A percentile compares a stretch with the other conserved stretches of the same genome.
phyloP scores from a whole-genome alignment of 1,140 invertebrate species.

The Plodia interpunctella region DNA sequence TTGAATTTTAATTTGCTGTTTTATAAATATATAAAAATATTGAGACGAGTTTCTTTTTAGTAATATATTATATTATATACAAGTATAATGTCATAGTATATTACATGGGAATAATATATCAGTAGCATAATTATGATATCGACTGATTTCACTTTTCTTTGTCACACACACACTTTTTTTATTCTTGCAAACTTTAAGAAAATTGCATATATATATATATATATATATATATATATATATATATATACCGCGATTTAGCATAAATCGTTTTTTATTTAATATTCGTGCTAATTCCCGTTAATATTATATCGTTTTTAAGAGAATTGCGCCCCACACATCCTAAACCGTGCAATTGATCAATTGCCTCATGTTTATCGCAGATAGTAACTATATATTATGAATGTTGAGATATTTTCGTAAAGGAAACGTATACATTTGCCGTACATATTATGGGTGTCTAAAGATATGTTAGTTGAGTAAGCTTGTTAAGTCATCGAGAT shows the following conservation, averaged over 20 bases:
- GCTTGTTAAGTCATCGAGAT: neutral
- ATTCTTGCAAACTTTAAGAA: too few species aligned
- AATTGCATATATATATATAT: too few species aligned
- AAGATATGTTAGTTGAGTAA: conserved; percentile 13
- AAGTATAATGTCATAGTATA: too few species aligned
- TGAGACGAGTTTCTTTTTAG: too few species aligned
- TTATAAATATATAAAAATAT: neutral
- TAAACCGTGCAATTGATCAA: conserved; percentile 17
- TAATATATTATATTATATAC: too few species aligned
- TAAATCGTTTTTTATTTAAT: neutral
- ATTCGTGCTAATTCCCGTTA: neutral
- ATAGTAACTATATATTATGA: conserved; percentile 13
- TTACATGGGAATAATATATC: too few species aligned
- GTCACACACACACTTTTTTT: too few species aligned
- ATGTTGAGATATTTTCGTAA: conserved; percentile 24
- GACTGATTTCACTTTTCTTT: too few species aligned
- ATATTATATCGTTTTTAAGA: neutral
- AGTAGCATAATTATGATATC: too few species aligned
- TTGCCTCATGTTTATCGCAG: conserved; percentile 13
- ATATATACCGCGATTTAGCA: too few species aligned
- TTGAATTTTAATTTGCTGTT: neutral
- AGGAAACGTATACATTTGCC: conserved; percentile 7
- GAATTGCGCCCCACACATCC: neutral
- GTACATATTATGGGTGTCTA: conserved; percentile 18
- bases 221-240: too few species aligned